A percentile compares a stretch with the other conserved stretches of the same genome.
phyloP scores from a whole-genome alignment of 2,888 invertebrate species.

The Elysia crispata region DNA sequence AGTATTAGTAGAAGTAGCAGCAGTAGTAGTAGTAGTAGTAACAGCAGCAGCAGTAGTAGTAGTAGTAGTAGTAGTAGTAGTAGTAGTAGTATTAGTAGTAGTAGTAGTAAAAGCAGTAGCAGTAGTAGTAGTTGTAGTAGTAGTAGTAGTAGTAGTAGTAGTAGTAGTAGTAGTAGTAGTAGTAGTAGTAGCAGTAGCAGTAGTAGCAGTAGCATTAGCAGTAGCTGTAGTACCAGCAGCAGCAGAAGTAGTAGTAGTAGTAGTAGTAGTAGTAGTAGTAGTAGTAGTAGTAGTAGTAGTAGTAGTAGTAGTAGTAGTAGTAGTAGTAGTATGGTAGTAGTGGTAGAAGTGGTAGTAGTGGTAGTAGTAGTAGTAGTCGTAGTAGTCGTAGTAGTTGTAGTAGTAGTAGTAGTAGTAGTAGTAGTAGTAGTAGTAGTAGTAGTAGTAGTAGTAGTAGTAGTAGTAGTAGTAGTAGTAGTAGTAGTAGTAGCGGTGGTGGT shows the following conservation, averaged over 20 bases:
- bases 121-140: slow-evolving; percentile 11
- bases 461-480: too few species aligned
- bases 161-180: background rate
- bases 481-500: too few species aligned
- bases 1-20: too few species aligned
- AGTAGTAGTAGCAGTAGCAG: background rate
- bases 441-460: background rate
- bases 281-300: background rate
- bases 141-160: background rate
- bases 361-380: too few species aligned
- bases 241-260: too few species aligned
- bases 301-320: background rate
- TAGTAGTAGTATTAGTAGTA: too few species aligned
- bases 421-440: background rate
- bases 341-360: too few species aligned
- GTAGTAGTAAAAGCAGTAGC: too few species aligned
- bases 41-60: background rate
- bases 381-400: too few species aligned
- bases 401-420: background rate
- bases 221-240: too few species aligned
- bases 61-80: background rate
- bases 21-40: background rate
- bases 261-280: background rate
- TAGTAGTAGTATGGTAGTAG: too few species aligned
- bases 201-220: background rate